Conservation (phyloP, 2,113 vertebrate species). For the Tetraodon nigroviridis region DNA sequence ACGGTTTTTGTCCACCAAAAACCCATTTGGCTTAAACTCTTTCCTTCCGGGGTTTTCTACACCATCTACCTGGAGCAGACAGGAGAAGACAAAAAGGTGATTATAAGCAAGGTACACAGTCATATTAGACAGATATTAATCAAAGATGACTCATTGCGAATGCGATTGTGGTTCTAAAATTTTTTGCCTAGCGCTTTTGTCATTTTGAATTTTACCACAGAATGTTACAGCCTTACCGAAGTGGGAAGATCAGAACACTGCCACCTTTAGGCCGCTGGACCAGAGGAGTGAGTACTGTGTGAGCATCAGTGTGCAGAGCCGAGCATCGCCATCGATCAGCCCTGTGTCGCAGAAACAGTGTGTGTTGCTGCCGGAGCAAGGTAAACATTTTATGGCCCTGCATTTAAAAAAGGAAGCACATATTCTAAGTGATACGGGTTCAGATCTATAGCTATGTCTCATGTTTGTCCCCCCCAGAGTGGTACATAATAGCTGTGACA, state of each 20-base stretch:
- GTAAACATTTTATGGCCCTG: conserved; percentile 34
- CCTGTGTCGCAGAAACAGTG: conserved; percentile 45
- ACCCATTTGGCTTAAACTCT: conserved; percentile 48
- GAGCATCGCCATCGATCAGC: background rate
- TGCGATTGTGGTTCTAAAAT: background rate
- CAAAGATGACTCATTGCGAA: too few species aligned
- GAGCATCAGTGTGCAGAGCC: conserved; percentile 34
- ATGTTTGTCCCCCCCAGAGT: conserved; percentile 37
- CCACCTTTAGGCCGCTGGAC: conserved; percentile 46
- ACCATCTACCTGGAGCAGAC: conserved; percentile 51
- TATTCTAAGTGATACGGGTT: background rate
- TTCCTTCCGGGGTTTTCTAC: conserved; percentile 50
- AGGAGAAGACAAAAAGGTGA: conserved; percentile 49
- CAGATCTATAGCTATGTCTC: background rate
- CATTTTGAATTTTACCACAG: conserved; percentile 22
- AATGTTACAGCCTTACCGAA: conserved; percentile 14
- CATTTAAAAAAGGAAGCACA: background rate
- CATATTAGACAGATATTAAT: background rate
- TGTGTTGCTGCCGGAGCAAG: conserved; percentile 56
- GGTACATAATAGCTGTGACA: conserved; percentile 32
- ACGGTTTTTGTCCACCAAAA: conserved; percentile 57
- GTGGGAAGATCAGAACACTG: conserved; percentile 4
- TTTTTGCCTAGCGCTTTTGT: background rate
- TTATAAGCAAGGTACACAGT: background rate
- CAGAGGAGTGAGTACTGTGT: conserved; percentile 66